Evolutionary conservation across 1,140 invertebrate genomes (phyloP), one percentile per base, ranked within the genome.

Genomic region (Drosophila pruinosa): DNA sequence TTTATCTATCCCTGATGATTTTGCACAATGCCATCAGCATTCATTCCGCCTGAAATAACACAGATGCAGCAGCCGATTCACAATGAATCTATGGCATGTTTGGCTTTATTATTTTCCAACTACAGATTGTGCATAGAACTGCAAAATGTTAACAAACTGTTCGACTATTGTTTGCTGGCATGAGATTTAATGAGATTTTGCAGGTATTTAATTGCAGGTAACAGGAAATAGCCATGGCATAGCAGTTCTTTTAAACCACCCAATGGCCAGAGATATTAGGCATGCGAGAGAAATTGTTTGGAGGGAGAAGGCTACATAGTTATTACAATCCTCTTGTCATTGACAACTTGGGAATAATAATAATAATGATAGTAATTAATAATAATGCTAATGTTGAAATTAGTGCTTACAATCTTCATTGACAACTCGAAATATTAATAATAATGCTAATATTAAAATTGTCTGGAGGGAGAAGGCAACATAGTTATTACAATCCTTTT

Each of bases 1-100:
- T 73, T 24, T 82, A 77, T 71, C 70, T 45, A n/a, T 43, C 48
- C 57, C 45, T 19, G 19, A 12, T 80, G 80, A 73, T 64, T 83
- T 83, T 67, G 67, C 72, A 83, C 80, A 83, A 83, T 86, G 72
- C 58, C 52, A 74, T 61, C 57, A 65, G 62, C 74, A 77, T 65
- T 65, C 36, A 65, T 71, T 65, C 52, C 15, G 53, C 58, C 58
- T 63, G 58, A 71, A 62, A 71, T 65, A 71, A 50, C 61, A 65
- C 68, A 56, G 50, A 70, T 47, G 59, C 50, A 48, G 41, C 50
- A n/a, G n/a, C n/a, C n/a, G n/a, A 45, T 34, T 41, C 34, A 43
- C 50, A 15, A 14, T n/a, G 31, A 59, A 61, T 45, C 24, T 21
- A 6, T 8, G 15, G 15, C 21, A 7, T 14, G 24, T 47, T 47